Conservation (phyloP, 2,888 invertebrate species). For the Parnassius smintheus region DNA sequence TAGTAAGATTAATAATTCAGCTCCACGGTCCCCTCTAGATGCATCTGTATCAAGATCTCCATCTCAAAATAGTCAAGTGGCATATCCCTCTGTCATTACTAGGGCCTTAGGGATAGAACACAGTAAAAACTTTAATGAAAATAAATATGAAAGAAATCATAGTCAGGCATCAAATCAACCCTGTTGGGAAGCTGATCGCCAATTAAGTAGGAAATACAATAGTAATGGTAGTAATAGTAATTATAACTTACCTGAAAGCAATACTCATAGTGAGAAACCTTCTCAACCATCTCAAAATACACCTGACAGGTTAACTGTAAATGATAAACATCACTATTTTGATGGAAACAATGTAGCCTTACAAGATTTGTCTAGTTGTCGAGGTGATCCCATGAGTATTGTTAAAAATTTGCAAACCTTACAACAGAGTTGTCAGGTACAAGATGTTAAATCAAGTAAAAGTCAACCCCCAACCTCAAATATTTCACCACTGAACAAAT, state of each 20-base stretch:
- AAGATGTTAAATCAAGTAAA: conserved; percentile 78
- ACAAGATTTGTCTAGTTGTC: conserved; percentile 87
- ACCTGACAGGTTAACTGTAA: conserved; percentile 62
- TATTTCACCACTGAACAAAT: conserved; percentile 49
- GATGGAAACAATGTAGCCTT: conserved; percentile 83
- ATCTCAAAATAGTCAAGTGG: conserved; percentile 83
- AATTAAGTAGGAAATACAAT: conserved; percentile 73
- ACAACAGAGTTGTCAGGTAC: conserved; percentile 82
- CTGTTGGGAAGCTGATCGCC: conserved; percentile 83
- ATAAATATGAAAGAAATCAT: conserved; percentile 78
- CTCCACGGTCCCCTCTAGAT: conserved; percentile 86
- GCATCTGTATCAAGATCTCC: conserved; percentile 85
- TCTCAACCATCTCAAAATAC: conserved; percentile 69
- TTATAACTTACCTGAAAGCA: conserved; percentile 69
- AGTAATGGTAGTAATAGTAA: conserved; percentile 66
- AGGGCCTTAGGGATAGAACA: conserved; percentile 85
- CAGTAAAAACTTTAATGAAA: conserved; percentile 75
- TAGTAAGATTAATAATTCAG: conserved; percentile 72
- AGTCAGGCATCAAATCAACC: conserved; percentile 69
- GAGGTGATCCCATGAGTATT: conserved; percentile 88
- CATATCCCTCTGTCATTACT: conserved; percentile 92
- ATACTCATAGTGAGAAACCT: conserved; percentile 69
- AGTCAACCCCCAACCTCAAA: conserved; percentile 53
- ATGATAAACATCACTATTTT: conserved; percentile 83
- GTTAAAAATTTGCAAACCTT: conserved; percentile 86